Conservation (phyloP, 2,113 vertebrate genomes). For the Columba livia region DNA sequence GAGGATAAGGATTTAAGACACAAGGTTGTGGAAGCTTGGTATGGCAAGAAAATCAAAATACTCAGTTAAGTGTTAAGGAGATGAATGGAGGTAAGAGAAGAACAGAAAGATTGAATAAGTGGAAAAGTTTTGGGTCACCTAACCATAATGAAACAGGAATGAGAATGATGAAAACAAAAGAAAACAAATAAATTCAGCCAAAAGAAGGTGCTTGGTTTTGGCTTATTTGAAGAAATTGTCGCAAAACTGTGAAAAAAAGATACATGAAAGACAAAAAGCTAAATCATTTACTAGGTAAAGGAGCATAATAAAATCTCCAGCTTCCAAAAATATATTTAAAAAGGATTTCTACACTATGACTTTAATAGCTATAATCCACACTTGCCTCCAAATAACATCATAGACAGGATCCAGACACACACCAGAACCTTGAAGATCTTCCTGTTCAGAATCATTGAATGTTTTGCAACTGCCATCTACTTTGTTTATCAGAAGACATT, state of each 20-base stretch:
- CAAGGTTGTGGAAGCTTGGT: not conserved
- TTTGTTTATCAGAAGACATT: conserved; percentile 98
- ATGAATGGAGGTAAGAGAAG: not conserved
- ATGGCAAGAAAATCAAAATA: not conserved
- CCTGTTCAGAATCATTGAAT: conserved; percentile 98
- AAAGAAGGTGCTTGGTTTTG: not conserved
- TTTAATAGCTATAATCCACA: conserved; percentile 24
- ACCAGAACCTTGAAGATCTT: conserved; percentile 96
- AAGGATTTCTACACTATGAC: not conserved
- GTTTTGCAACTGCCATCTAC: conserved; percentile 98
- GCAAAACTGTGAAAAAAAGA: not conserved
- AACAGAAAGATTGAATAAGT: not conserved
- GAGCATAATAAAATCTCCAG: not conserved
- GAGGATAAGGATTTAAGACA: not conserved
- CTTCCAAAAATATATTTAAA: not conserved
- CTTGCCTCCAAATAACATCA: conserved; percentile 98
- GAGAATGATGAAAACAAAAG: not conserved
- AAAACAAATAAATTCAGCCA: fast-evolving
- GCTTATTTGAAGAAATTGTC: not conserved
- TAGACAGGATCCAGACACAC: conserved; percentile 98
- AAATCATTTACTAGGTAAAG: not conserved
- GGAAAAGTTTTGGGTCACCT: not conserved
- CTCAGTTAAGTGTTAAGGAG: not conserved
- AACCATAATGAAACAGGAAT: not conserved
- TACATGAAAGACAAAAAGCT: not conserved